Percentiles rank a stretch among this genome's conserved stretches.
Conservation (phyloP, 2,888 invertebrate genomes). For the Matsumyia berberina region DNA sequence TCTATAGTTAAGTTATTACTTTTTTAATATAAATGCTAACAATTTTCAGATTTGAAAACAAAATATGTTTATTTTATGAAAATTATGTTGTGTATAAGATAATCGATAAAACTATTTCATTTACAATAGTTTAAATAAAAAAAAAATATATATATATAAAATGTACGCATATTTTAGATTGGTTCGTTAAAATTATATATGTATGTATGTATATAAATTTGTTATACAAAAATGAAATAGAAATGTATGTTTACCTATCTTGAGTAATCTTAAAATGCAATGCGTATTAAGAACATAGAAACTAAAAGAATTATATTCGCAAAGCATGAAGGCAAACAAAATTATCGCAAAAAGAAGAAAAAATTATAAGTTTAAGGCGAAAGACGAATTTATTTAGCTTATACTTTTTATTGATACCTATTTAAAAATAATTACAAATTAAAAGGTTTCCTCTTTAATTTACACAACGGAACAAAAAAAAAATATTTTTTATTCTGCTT, state of each 20-base stretch:
- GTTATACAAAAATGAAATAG: constrained; percentile 31
- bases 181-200: constrained; percentile 44
- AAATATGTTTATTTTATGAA: constrained; percentile 39
- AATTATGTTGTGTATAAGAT: constrained; percentile 52
- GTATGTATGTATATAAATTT: constrained; percentile 28
- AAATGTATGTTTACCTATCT: constrained; percentile 54
- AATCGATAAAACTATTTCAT: constrained; percentile 56
- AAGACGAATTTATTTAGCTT: constrained; percentile 56
- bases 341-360: constrained; percentile 47
- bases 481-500: constrained; percentile 2
- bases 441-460: constrained; percentile 22
- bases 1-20: constrained; percentile 38
- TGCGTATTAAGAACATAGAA: constrained; percentile 24
- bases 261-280: constrained; percentile 56
- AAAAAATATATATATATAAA: constrained; percentile 19
- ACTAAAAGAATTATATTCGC: constrained; percentile 40
- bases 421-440: constrained; percentile 56
- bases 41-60: constrained; percentile 62
- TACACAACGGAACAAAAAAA: too few species aligned
- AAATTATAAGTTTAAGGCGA: constrained; percentile 41
- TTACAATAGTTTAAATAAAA: constrained; percentile 63
- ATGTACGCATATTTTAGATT: constrained; percentile 40
- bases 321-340: constrained; percentile 38
- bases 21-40: constrained; percentile 74
- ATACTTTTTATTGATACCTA: constrained; percentile 47